phyloP scores from a whole-genome alignment of 2,888 invertebrate species.

The Fragum sueziense region DNA sequence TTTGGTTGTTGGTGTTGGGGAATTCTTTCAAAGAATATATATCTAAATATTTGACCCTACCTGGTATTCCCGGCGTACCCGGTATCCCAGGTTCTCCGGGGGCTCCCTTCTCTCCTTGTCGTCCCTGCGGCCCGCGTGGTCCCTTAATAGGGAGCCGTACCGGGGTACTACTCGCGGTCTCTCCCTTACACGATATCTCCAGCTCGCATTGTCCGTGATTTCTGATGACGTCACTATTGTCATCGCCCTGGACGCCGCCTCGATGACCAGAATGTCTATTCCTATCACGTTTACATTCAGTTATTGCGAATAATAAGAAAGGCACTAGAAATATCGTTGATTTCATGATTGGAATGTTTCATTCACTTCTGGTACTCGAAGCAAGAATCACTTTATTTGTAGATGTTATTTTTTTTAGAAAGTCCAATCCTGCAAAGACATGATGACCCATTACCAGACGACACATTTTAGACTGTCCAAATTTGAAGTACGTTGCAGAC shows the following conservation, averaged over 20 bases:
- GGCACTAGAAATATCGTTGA: slow-evolving; percentile 44
- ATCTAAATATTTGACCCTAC: too few species aligned
- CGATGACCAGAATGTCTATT: slow-evolving; percentile 46
- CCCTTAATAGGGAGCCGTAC: slow-evolving; percentile 78
- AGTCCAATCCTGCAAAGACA: not conserved
- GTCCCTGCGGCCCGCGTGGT: slow-evolving; percentile 75
- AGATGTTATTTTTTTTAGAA: not conserved
- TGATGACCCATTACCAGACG: too few species aligned
- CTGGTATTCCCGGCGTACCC: slow-evolving; percentile 71
- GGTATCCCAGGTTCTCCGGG: slow-evolving; percentile 73
- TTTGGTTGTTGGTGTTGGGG: too few species aligned
- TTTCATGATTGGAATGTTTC: slow-evolving; percentile 37
- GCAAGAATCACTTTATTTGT: not conserved
- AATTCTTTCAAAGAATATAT: too few species aligned
- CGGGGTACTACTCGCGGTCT: slow-evolving; percentile 60
- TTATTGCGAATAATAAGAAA: slow-evolving; percentile 44
- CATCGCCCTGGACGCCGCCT: slow-evolving; percentile 45
- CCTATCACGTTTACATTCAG: slow-evolving; percentile 31
- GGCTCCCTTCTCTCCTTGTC: slow-evolving; percentile 72
- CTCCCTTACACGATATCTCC: slow-evolving; percentile 70
- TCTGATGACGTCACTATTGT: slow-evolving; percentile 14
- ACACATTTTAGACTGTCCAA: too few species aligned
- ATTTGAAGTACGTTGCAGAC: too few species aligned
- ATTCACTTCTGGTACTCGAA: not conserved
- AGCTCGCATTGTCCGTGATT: slow-evolving; percentile 67